phyloP scores from a whole-genome alignment of 2,888 invertebrate genomes.

The Eristalinus aeneus region DNA sequence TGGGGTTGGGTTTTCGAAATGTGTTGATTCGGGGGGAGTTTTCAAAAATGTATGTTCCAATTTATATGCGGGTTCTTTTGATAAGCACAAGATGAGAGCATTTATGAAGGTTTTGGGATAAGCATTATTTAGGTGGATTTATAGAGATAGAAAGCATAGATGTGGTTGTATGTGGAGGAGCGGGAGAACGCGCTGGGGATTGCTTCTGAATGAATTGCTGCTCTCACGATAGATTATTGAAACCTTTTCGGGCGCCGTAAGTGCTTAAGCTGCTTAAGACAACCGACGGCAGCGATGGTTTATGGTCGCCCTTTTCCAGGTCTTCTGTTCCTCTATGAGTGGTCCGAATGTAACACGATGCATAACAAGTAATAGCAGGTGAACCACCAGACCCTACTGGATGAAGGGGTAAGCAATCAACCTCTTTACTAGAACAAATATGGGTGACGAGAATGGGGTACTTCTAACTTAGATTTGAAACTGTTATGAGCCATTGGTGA shows the following conservation, averaged over 20 bases:
- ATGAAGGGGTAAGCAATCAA: background rate
- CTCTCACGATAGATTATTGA: background rate
- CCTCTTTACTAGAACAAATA: background rate
- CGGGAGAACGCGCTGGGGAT: background rate
- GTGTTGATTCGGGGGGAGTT: constrained; percentile 8
- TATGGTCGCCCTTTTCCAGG: background rate
- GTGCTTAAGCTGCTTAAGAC: background rate
- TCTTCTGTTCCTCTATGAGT: background rate
- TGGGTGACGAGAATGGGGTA: background rate
- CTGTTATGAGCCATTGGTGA: background rate
- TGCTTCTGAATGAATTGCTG: background rate
- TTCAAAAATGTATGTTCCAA: constrained; percentile 30
- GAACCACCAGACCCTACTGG: background rate
- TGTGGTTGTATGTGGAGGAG: background rate
- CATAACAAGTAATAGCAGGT: background rate
- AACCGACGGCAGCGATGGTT: background rate
- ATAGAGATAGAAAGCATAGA: background rate
- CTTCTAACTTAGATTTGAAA: background rate
- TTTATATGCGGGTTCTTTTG: constrained; percentile 22
- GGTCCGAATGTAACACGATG: background rate
- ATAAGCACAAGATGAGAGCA: background rate
- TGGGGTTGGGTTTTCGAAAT: constrained; percentile 11
- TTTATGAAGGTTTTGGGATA: constrained; percentile 24
- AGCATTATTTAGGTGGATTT: constrained; percentile 12
- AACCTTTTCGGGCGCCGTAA: background rate